Conservation (phyloP, 2,797 vertebrate genomes). For the Echeneis naucrates region DNA sequence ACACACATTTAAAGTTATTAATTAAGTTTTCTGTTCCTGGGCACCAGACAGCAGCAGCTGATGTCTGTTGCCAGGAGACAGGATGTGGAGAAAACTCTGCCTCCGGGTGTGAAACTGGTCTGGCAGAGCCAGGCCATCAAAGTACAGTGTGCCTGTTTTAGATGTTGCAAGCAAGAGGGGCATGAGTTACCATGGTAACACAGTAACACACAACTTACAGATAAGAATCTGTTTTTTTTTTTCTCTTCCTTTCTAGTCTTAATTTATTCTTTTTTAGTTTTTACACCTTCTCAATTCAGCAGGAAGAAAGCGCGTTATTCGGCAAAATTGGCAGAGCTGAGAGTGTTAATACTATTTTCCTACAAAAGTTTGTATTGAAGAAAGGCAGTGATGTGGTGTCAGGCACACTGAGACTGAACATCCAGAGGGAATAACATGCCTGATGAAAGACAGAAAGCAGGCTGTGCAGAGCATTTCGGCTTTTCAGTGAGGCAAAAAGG, state of each 20-base stretch:
- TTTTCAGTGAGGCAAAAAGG: background rate
- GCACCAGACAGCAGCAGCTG: background rate
- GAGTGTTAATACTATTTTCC: background rate
- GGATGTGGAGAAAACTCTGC: slow-evolving; percentile 1
- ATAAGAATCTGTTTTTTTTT: background rate
- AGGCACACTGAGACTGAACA: background rate
- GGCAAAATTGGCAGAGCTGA: background rate
- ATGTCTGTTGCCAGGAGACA: slow-evolving; percentile 32
- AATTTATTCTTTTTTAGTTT: background rate
- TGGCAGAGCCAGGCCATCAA: slow-evolving; percentile 2
- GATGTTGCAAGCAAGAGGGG: background rate
- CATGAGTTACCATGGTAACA: slow-evolving; percentile 2
- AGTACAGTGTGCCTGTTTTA: background rate
- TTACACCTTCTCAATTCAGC: background rate
- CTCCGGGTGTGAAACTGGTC: slow-evolving; percentile 13
- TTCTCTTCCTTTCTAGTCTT: background rate
- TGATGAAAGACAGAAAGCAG: background rate
- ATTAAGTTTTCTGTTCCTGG: background rate
- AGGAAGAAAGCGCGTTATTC: background rate
- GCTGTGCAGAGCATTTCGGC: background rate
- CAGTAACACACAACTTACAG: background rate
- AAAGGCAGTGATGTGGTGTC: background rate
- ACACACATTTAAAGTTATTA: too few relatives aligned
- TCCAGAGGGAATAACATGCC: background rate
- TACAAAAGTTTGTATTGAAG: background rate